phyloP scores from a whole-genome alignment of 2,888 invertebrate species.

The Germaria angustata region DNA sequence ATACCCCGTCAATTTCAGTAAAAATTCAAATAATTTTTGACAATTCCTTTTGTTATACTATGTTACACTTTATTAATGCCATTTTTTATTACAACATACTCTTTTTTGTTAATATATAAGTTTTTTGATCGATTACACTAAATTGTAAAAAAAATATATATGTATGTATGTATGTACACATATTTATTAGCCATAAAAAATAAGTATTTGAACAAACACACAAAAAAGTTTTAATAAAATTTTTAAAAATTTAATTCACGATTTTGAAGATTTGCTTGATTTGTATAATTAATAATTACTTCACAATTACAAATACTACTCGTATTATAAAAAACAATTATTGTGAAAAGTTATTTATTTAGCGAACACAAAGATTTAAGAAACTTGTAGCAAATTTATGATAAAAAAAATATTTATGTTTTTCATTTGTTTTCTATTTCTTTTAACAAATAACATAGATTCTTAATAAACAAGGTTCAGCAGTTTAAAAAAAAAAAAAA shows the following conservation, averaged over 20 bases:
- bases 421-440: too few species aligned
- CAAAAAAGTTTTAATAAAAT: slow-evolving; percentile 22
- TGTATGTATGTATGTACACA: background rate
- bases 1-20: background rate
- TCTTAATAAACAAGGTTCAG: background rate
- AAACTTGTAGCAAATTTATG: slow-evolving; percentile 40
- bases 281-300: slow-evolving; percentile 20
- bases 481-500: background rate
- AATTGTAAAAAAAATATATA: slow-evolving; percentile 30
- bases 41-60: slow-evolving; percentile 35
- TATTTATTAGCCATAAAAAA: slow-evolving; percentile 45
- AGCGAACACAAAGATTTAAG: slow-evolving; percentile 12
- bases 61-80: slow-evolving; percentile 66
- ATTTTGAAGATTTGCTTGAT: slow-evolving; percentile 24
- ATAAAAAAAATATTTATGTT: background rate
- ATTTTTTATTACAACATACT: slow-evolving; percentile 43
- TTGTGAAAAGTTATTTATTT: slow-evolving; percentile 6
- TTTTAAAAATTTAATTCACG: slow-evolving; percentile 1
- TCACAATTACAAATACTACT: slow-evolving; percentile 34
- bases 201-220: slow-evolving; percentile 31
- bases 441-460: too few species aligned
- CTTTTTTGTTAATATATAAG: slow-evolving; percentile 31
- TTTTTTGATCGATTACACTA: slow-evolving; percentile 45
- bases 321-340: slow-evolving; percentile 7
- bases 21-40: background rate